Base-by-base conservation (phyloP, 2,888 invertebrate genomes). In the Aleiodes leptofemur region DNA sequence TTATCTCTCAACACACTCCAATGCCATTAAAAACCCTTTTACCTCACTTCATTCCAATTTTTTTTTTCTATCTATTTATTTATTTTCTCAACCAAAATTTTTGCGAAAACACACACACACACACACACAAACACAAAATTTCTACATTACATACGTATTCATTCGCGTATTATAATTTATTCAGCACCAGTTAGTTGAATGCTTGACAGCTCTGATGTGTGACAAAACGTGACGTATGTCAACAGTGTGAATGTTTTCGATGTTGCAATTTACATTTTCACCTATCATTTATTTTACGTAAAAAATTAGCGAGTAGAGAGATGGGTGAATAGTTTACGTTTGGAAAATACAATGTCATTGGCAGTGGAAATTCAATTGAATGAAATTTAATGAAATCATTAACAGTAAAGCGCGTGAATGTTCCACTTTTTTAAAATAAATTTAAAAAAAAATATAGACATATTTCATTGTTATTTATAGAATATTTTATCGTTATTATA, bases 221-320 rank as follows among this genome's bases (percentile, higher is more conserved):
- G 84, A 83, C 80, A 83, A 83, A 82, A 80, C 80, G 82, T 85
- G 87, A 88, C 87, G 86, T 85, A 83, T 86, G 86, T 88, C 88
- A 87, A 85, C 85, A 84, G 83, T 23, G 43, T 85, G 83, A 86
- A 87, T 84, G 84, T 86, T 86, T 85, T 84, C 78, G 77, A 72
- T 43, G 56, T 73, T 69, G 69, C 59, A 72, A 64, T 16, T 59
- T 16, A 55, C 73, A 43, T 48, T 51, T 48, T 51, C 73, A 55
- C 66, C 57, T 51, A 75, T 69, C 69, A 57, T 69, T 72, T 23
- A 43, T 64, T 43, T 59, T 48, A 51, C 50, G 69, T n/a, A n/a
- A 61, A 61, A 71, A 61, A 61, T 51, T 59, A 43, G 48, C n/a
- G 59, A 50, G 50, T 43, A 31, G 11, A 59, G 11, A 59, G 23